A percentile compares a stretch with the other conserved stretches of the same genome.
These are phyloP conservation scores for Channa maculata DNA, from an alignment of 2,113 vertebrate species.

Conservation along the genomic window DNA sequence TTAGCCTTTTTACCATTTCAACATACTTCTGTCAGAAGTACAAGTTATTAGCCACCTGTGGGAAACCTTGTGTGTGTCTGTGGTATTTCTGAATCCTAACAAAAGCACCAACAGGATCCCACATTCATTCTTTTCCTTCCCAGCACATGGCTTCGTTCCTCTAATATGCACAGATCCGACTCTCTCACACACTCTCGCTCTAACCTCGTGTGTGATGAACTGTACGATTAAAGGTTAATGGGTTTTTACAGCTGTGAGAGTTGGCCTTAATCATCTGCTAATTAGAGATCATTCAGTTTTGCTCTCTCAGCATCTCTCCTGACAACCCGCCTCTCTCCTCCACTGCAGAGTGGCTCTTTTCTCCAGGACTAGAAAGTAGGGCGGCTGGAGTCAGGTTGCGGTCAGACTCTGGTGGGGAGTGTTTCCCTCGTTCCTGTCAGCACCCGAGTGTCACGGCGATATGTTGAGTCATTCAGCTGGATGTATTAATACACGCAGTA, in stretches of 20 bases:
- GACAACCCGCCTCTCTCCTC: slow-evolving; percentile 48
- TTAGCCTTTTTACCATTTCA: too few relatives aligned
- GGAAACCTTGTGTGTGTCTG: too few relatives aligned
- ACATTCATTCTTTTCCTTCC: neutral
- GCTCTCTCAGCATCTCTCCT: slow-evolving; percentile 49
- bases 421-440: slow-evolving; percentile 44
- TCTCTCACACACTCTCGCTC: slow-evolving; percentile 3
- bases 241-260: slow-evolving; percentile 68
- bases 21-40: too few relatives aligned
- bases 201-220: slow-evolving; percentile 60
- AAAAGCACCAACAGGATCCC: too few relatives aligned
- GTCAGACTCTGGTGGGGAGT: slow-evolving; percentile 16
- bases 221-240: slow-evolving; percentile 72
- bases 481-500: slow-evolving; percentile 32
- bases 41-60: too few relatives aligned
- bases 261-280: slow-evolving; percentile 63
- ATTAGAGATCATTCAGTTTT: slow-evolving; percentile 69
- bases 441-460: neutral
- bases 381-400: slow-evolving; percentile 17
- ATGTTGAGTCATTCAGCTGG: slow-evolving; percentile 6
- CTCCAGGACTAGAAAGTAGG: slow-evolving; percentile 45
- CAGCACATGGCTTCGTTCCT: neutral
- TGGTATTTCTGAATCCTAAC: too few relatives aligned
- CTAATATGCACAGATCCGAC: neutral
- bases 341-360: slow-evolving; percentile 7